Evolutionary conservation across 2,888 invertebrate species (phyloP).

Genomic region (Tridacna crocea): DNA sequence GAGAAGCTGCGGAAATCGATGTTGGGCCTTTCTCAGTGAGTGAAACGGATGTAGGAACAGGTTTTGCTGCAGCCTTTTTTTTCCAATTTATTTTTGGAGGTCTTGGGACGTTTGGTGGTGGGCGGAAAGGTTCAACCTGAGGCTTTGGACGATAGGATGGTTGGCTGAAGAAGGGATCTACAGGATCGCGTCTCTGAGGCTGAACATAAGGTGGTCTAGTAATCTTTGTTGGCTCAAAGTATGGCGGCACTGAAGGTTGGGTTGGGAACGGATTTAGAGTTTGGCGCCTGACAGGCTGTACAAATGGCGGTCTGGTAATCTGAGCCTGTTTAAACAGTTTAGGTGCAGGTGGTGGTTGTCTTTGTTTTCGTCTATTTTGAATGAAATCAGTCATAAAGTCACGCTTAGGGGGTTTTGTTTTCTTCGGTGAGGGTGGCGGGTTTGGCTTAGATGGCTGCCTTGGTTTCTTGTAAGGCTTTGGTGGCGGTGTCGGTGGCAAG

Average conservation of each 20-base stretch:
- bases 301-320: slow-evolving; percentile 3
- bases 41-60: neutral
- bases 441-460: neutral
- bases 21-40: neutral
- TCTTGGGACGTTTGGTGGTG: slow-evolving; percentile 16
- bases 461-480: neutral
- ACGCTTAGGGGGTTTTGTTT: neutral
- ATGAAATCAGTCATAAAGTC: slow-evolving; percentile 9
- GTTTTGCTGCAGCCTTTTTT: neutral
- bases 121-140: slow-evolving; percentile 4
- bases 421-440: neutral
- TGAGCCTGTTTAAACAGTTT: too few species aligned
- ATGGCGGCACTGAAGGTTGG: neutral
- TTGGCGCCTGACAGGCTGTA: neutral
- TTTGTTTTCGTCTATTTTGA: neutral
- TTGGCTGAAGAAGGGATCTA: slow-evolving; percentile 1
- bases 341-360: slow-evolving; percentile 10
- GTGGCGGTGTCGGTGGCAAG: neutral
- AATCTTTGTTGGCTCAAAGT: too few species aligned
- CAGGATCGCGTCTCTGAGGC: neutral
- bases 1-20: neutral
- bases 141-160: slow-evolving; percentile 5
- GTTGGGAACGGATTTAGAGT: neutral
- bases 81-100: slow-evolving; percentile 16
- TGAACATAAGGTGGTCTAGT: too few species aligned